These are phyloP conservation scores for Timandra comae DNA, from an alignment of 2,888 invertebrate genomes.

Conservation along the genomic window DNA sequence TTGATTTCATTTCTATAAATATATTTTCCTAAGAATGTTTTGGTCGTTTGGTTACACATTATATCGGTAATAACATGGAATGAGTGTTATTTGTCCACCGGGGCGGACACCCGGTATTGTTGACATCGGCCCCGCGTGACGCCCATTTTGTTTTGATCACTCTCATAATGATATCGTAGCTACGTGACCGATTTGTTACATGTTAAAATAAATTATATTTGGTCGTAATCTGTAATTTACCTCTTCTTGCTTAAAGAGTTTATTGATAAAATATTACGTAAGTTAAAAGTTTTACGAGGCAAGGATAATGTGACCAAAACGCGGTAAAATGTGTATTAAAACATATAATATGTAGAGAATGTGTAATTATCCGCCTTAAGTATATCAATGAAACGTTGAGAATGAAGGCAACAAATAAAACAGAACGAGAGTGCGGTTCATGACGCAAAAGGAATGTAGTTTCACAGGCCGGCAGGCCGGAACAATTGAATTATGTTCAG, in stretches of 20 bases:
- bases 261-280: too few species aligned
- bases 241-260: too few species aligned
- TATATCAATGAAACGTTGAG: not conserved
- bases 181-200: too few species aligned
- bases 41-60: constrained; percentile 37
- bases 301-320: too few species aligned
- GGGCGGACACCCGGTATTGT: constrained; percentile 32
- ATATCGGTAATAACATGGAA: constrained; percentile 42
- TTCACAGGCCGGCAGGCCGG: constrained; percentile 53
- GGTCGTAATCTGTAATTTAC: too few species aligned
- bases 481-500: constrained; percentile 66
- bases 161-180: constrained; percentile 53
- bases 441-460: constrained; percentile 50
- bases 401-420: constrained; percentile 21
- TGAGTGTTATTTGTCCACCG: constrained; percentile 42
- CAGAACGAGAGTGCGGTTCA: constrained; percentile 25
- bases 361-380: too few species aligned
- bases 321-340: too few species aligned
- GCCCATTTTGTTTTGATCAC: constrained; percentile 61
- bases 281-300: too few species aligned
- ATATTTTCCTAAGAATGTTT: constrained; percentile 29
- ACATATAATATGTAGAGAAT: too few species aligned
- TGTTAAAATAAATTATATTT: too few species aligned
- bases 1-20: too few species aligned
- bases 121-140: constrained; percentile 36